Percentiles rank a stretch among this genome's conserved stretches.
Evolutionary conservation across 2,113 vertebrate species (phyloP).

Genomic region (Pelecanoides urinatrix): DNA sequence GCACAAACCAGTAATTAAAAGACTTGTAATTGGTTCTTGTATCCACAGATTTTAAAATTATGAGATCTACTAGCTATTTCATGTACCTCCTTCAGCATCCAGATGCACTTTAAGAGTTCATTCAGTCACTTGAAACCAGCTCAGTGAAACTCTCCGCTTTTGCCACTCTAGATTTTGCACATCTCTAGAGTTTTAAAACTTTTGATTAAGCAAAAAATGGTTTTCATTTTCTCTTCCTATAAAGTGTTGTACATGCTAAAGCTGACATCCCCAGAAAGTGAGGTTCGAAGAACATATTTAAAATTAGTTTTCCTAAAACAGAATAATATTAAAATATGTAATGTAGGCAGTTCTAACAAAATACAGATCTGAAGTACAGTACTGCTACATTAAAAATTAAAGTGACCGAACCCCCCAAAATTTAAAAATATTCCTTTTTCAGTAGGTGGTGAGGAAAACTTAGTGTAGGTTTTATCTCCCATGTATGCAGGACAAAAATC

Average conservation of each 20-base stretch:
- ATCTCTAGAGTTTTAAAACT: not conserved
- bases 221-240: not conserved
- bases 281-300: not conserved
- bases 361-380: not conserved
- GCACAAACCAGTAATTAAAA: constrained; percentile 75
- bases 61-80: constrained; percentile 64
- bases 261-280: not conserved
- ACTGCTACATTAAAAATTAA: not conserved
- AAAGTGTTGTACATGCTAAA: not conserved
- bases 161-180: not conserved
- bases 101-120: not conserved
- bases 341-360: not conserved
- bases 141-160: not conserved
- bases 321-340: not conserved
- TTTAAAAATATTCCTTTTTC: not conserved
- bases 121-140: not conserved
- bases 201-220: not conserved
- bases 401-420: not conserved
- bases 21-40: constrained; percentile 73
- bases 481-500: not conserved
- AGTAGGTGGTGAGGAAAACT: not conserved
- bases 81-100: not conserved
- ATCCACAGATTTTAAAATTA: constrained; percentile 64
- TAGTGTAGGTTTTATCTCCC: not conserved
- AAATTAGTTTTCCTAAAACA: not conserved